These are phyloP conservation scores for Chaetops frenatus DNA, from an alignment of 2,113 vertebrate species.

Conservation along the genomic window DNA sequence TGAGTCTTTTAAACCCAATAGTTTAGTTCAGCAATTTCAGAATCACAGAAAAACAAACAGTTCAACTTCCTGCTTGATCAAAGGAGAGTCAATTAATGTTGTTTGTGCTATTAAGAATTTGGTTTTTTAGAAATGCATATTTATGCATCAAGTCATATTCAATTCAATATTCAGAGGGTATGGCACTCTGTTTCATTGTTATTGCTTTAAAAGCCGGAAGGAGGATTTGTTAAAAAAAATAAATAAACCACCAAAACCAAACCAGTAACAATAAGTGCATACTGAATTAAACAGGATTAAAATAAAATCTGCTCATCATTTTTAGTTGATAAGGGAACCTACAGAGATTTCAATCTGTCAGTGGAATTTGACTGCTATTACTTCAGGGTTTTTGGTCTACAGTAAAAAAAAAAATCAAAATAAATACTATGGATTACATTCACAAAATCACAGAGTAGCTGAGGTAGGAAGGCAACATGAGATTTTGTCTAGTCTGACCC, in stretches of 20 bases:
- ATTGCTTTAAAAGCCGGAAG: conserved; percentile 24
- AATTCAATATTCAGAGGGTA: not conserved
- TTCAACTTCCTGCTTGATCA: not conserved
- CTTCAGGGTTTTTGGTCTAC: not conserved
- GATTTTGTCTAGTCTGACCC: too few species aligned
- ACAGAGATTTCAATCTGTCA: not conserved
- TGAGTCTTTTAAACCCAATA: not conserved
- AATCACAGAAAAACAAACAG: not conserved
- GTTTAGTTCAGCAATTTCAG: not conserved
- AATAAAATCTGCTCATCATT: conserved; percentile 15
- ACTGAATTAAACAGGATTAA: conserved; percentile 43
- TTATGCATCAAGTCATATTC: not conserved
- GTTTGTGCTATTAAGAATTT: not conserved
- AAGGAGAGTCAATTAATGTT: not conserved
- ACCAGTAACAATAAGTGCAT: not conserved
- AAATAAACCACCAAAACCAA: too few species aligned
- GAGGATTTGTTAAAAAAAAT: not conserved
- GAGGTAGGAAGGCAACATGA: not conserved
- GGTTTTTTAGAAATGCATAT: not conserved
- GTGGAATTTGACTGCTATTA: not conserved
- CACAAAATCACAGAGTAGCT: not conserved
- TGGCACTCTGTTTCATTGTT: not conserved
- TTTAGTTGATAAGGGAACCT: not conserved
- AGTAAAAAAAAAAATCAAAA: not conserved
- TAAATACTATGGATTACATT: not conserved